Evolutionary conservation across 2,888 invertebrate genomes (phyloP).

Genomic region (Apotomis capreana): DNA sequence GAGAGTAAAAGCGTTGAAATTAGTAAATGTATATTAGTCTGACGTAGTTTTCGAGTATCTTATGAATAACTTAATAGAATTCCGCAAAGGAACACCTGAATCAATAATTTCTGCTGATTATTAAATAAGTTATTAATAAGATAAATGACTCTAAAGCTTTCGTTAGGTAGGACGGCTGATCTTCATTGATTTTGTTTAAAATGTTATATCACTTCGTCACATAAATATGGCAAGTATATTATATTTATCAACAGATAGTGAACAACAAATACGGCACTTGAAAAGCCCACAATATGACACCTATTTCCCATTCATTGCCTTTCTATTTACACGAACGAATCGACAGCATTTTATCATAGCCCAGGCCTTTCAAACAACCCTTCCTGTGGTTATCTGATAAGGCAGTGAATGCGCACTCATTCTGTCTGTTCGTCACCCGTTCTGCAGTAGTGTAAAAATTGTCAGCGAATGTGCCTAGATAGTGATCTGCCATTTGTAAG

Average conservation of each 20-base stretch:
- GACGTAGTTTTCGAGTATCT: not conserved
- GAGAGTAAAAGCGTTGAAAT: not conserved
- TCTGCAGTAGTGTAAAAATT: conserved; percentile 81
- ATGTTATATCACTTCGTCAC: not conserved
- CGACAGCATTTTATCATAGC: conserved; percentile 74
- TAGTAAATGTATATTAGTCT: not conserved
- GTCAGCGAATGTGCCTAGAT: conserved; percentile 78
- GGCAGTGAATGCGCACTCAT: conserved; percentile 76
- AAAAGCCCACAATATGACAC: conserved; percentile 66
- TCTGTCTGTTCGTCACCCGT: conserved; percentile 76
- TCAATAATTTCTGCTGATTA: too few species aligned
- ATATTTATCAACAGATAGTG: conserved; percentile 8
- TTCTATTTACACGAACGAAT: conserved; percentile 76
- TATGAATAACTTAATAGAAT: too few species aligned
- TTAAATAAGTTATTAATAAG: too few species aligned
- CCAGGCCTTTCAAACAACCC: conserved; percentile 76
- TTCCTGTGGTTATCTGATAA: conserved; percentile 78
- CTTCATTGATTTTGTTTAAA: not conserved
- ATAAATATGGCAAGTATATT: not conserved
- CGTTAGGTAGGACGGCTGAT: too few species aligned
- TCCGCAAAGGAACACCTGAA: too few species aligned
- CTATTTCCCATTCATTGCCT: conserved; percentile 76
- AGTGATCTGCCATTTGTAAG: conserved; percentile 76
- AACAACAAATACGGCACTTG: conserved; percentile 48
- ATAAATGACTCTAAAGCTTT: too few species aligned